Percentiles rank a stretch among this genome's conserved stretches.
Conservation (phyloP, 2,888 invertebrate species). For the Dynastes hyllus region DNA sequence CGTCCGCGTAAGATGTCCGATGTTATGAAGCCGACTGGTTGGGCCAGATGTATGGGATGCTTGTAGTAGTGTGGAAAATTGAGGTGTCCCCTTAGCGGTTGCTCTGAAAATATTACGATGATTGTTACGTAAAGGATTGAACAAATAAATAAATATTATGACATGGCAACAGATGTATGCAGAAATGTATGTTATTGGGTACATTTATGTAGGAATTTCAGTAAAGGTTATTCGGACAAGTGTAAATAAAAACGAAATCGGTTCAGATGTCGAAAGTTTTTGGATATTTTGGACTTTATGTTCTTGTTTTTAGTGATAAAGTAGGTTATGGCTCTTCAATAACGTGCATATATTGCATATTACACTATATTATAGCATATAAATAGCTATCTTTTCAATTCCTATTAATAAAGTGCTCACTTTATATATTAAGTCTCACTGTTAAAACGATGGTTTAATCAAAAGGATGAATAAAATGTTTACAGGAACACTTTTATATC, state of each 20-base stretch:
- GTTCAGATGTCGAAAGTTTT: neutral
- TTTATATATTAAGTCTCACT: too few relatives aligned
- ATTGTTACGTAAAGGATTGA: slow-evolving; percentile 18
- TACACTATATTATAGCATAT: too few relatives aligned
- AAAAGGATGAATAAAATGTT: too few relatives aligned
- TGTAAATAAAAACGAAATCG: neutral
- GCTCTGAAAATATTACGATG: slow-evolving; percentile 58
- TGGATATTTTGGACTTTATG: too few relatives aligned
- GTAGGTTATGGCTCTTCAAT: too few relatives aligned
- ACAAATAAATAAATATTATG: slow-evolving; percentile 22
- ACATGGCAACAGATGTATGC: neutral
- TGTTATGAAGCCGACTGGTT: slow-evolving; percentile 66
- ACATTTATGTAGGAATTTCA: neutral
- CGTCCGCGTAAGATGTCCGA: slow-evolving; percentile 60
- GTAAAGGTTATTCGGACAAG: neutral
- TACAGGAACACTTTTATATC: too few relatives aligned
- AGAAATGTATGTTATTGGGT: neutral
- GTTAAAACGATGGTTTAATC: too few relatives aligned
- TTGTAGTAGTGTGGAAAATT: slow-evolving; percentile 63
- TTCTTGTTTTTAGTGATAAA: too few relatives aligned
- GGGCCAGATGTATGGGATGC: slow-evolving; percentile 62
- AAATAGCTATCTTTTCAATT: too few relatives aligned
- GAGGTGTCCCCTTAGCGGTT: slow-evolving; percentile 60
- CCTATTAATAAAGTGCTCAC: too few relatives aligned
- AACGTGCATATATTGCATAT: too few relatives aligned